Evolutionary conservation across 1,140 invertebrate genomes (phyloP).

Genomic region (Ooceraea biroi): DNA sequence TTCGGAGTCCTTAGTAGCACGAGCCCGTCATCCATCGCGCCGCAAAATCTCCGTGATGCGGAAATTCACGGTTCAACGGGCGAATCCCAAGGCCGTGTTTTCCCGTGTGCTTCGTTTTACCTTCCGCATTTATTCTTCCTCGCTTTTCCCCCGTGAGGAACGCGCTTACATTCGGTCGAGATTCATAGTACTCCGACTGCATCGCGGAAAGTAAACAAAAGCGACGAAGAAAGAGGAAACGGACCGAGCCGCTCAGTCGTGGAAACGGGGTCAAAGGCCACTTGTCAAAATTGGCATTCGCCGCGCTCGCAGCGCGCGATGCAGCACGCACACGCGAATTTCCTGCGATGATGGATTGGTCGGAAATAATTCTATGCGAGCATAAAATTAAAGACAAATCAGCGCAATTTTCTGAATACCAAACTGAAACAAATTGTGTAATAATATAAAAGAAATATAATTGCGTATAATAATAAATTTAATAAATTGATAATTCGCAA

Average conservation of each 20-base stretch:
- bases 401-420: background rate
- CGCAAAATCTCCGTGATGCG: constrained; percentile 21
- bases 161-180: background rate
- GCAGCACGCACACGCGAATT: constrained; percentile 15
- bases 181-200: constrained; percentile 6
- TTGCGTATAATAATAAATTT: no score
- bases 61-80: constrained; percentile 40
- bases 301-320: background rate
- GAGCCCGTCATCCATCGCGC: constrained; percentile 31
- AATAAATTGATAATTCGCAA: no score
- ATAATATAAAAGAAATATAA: background rate
- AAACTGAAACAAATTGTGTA: background rate
- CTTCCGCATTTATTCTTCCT: constrained; percentile 27
- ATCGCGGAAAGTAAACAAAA: constrained; percentile 46
- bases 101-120: background rate
- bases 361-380: background rate
- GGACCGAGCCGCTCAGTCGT: background rate
- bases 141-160: background rate
- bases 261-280: constrained; percentile 41
- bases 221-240: constrained; percentile 34
- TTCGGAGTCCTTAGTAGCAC: background rate
- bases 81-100: constrained; percentile 27
- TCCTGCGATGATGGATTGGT: background rate
- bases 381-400: background rate
- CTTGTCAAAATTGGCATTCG: constrained; percentile 41